Base-by-base conservation (phyloP, 2,888 invertebrate species). In the Hedya salicella region DNA sequence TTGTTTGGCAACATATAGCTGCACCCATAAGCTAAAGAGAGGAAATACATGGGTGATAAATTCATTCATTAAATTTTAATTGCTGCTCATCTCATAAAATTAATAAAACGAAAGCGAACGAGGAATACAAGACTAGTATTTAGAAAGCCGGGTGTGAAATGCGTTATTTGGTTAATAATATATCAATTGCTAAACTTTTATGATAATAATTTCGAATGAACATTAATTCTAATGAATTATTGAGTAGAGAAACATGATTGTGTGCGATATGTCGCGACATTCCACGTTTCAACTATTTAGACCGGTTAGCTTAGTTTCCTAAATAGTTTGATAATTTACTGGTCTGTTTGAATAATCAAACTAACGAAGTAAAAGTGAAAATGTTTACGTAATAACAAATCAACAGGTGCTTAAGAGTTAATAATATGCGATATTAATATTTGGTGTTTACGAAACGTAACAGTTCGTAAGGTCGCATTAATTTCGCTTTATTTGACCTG, bases 191-290 rank as follows among this genome's bases (percentile, higher is more conserved):
- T 48, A 30, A 40, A 46, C 16, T 13, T 32, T 57, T 11, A 32
- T 30, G 16, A 25, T 46, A 19, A 40, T 46, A 25, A 46, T 53
- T 61, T 48, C 13, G 59, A 52, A 53, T 32, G 17, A 25, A 11
- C 25, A 46, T 39, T 65, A 68, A 71, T 70, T 68, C 69, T 70
- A 63, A 78, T 83, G 82, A 82, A 84, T 85, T 73, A 84, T 85
- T 82, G 73, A 85, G 72, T 56, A 82, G 81, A 78, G 81, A 84
- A 84, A 83, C 71, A 71, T 67, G 70, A 32, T 69, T 68, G 70
- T 66, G 76, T 77, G 71, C 70, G 73, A 74, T 75, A 75, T 73
- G 63, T 65, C 56, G 66, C 48, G 48, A 32, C 48, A 61, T 66
- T 61, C 54, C 54, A 14, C 52, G 16, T 5, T 32, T 48, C 14